phyloP scores from a whole-genome alignment of 2,113 vertebrate species.

The Hyla sarda region DNA sequence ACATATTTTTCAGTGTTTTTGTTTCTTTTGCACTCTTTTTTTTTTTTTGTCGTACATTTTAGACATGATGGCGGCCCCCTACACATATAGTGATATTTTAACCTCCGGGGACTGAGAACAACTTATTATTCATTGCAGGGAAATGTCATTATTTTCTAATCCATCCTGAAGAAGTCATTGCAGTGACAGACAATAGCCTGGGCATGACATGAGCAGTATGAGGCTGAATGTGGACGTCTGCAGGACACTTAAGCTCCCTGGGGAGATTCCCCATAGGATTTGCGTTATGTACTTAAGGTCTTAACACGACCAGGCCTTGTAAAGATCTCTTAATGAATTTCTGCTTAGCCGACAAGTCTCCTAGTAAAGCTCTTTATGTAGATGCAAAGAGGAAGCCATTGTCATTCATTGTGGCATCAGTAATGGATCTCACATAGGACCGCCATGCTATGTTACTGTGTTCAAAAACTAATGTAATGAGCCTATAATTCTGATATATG shows the following conservation, averaged over 20 bases:
- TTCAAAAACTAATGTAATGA: not conserved
- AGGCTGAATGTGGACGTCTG: not conserved
- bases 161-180: conserved; percentile 9
- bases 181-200: not conserved
- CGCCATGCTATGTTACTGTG: not conserved
- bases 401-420: not conserved
- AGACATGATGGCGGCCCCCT: not conserved
- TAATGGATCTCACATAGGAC: not conserved
- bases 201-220: not conserved
- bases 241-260: not conserved
- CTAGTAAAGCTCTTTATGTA: not conserved
- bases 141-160: conserved; percentile 13
- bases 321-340: conserved; percentile 22
- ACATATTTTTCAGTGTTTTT: not conserved
- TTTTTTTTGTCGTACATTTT: not conserved
- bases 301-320: not conserved
- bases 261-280: not conserved
- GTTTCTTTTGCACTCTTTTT: not conserved
- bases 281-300: not conserved
- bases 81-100: not conserved
- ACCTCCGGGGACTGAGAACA: not conserved
- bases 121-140: not conserved
- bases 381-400: not conserved
- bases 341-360: not conserved
- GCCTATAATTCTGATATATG: not conserved